phyloP scores from a whole-genome alignment of 2,888 invertebrate genomes.

The Drosophila picticornis region DNA sequence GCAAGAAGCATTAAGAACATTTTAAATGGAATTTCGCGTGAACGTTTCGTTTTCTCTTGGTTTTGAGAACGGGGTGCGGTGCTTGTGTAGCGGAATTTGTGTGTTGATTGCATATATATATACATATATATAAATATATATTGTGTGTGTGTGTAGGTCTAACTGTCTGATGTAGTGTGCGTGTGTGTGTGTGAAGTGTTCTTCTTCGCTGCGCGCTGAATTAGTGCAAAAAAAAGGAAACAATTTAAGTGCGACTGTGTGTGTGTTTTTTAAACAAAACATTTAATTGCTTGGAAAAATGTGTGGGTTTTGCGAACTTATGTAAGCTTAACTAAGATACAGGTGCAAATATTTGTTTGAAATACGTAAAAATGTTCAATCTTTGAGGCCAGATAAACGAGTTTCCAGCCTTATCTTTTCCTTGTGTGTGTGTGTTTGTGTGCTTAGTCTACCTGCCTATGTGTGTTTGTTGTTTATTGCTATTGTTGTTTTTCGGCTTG shows the following conservation, averaged over 20 bases:
- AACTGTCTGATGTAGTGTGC: slow-evolving; percentile 37
- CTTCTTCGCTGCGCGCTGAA: slow-evolving; percentile 66
- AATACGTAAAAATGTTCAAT: slow-evolving; percentile 66
- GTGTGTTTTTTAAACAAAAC: slow-evolving; percentile 59
- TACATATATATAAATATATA: background rate
- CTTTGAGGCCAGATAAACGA: slow-evolving; percentile 71
- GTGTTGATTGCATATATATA: slow-evolving; percentile 18
- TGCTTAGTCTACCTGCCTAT: slow-evolving; percentile 5
- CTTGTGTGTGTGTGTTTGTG: slow-evolving; percentile 24
- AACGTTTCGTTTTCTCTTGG: slow-evolving; percentile 55
- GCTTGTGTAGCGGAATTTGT: slow-evolving; percentile 67
- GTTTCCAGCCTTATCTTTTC: slow-evolving; percentile 61
- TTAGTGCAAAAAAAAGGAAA: slow-evolving; percentile 74
- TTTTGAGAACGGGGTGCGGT: slow-evolving; percentile 46
- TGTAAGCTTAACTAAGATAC: slow-evolving; percentile 60
- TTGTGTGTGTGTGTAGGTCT: slow-evolving; percentile 19
- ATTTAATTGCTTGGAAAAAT: slow-evolving; percentile 39
- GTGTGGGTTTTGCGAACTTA: slow-evolving; percentile 56
- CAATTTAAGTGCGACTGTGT: slow-evolving; percentile 51
- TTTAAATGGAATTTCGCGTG: slow-evolving; percentile 49
- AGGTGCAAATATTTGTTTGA: slow-evolving; percentile 68
- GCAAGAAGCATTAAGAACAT: slow-evolving; percentile 54
- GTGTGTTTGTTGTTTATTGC: slow-evolving; percentile 18
- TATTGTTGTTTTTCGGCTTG: slow-evolving; percentile 41
- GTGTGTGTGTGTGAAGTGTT: slow-evolving; percentile 64